Evolutionary conservation across 2,797 vertebrate genomes (phyloP).

Genomic region (Eulemur albifrons): DNA sequence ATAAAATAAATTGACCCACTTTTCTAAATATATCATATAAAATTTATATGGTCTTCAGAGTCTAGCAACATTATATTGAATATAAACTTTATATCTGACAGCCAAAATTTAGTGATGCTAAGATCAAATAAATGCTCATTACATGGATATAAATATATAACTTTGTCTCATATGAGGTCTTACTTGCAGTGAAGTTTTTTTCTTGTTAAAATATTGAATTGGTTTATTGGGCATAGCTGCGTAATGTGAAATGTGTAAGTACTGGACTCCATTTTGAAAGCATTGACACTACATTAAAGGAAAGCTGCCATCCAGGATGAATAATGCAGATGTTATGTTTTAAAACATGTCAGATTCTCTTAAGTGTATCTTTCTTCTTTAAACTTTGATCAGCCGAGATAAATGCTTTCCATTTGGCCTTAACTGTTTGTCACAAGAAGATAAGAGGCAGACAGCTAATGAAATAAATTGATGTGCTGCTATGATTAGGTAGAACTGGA

Average conservation of each 20-base stretch:
- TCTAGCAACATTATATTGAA: not conserved
- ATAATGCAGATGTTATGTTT: slow-evolving; percentile 72
- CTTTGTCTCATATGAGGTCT: slow-evolving; percentile 10
- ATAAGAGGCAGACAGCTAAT: slow-evolving; percentile 72
- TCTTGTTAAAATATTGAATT: slow-evolving; percentile 13
- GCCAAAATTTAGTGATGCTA: not conserved
- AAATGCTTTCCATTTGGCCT: slow-evolving; percentile 79
- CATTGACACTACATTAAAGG: slow-evolving; percentile 11
- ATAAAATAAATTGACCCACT: slow-evolving; percentile 28
- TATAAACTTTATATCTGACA: slow-evolving; percentile 21
- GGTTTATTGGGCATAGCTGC: not conserved
- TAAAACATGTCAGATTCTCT: slow-evolving; percentile 74
- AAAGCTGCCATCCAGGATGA: slow-evolving; percentile 41
- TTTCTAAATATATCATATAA: slow-evolving; percentile 47
- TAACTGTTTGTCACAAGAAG: slow-evolving; percentile 67
- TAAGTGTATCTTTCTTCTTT: slow-evolving; percentile 66
- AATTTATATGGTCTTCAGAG: slow-evolving; percentile 29
- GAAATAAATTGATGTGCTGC: slow-evolving; percentile 59
- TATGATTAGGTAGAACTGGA: slow-evolving; percentile 37
- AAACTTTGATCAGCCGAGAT: slow-evolving; percentile 77
- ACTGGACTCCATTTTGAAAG: slow-evolving; percentile 48
- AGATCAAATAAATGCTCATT: slow-evolving; percentile 9
- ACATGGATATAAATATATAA: not conserved
- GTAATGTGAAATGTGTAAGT: not conserved
- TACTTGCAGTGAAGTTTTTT: slow-evolving; percentile 18